These are phyloP conservation scores for Sclerodermus sp. DNA, from an alignment of 2,888 invertebrate genomes.

Conservation along the genomic window DNA sequence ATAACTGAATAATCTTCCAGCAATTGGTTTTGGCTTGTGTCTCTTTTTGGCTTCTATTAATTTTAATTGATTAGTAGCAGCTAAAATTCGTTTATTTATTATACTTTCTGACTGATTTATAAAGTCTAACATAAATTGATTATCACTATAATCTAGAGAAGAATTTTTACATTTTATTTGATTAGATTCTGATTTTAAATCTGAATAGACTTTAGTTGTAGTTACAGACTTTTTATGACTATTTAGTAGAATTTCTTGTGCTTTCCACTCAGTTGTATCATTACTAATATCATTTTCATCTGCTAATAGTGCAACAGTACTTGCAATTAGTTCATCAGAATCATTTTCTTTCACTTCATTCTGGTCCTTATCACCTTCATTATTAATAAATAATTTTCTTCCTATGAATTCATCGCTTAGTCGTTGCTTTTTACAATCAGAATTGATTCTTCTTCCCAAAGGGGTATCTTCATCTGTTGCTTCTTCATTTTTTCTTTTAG, in stretches of 20 bases:
- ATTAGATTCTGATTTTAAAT: too few relatives aligned
- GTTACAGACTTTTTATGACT: too few relatives aligned
- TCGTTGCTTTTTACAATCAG: constrained; percentile 36
- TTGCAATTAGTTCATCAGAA: constrained; percentile 49
- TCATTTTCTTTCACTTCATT: neutral
- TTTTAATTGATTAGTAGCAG: constrained; percentile 44
- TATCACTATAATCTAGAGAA: constrained; percentile 10
- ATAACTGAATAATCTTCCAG: constrained; percentile 32
- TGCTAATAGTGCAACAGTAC: constrained; percentile 47
- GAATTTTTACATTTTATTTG: constrained; percentile 31
- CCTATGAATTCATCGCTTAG: constrained; percentile 32
- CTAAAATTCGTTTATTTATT: constrained; percentile 45
- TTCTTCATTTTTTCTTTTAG: constrained; percentile 25
- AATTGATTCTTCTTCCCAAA: constrained; percentile 17
- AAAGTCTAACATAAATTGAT: constrained; percentile 23
- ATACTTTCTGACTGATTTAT: constrained; percentile 17
- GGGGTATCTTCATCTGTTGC: constrained; percentile 32
- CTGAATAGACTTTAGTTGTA: too few relatives aligned
- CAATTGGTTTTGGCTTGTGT: constrained; percentile 30
- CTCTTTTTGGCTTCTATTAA: constrained; percentile 39
- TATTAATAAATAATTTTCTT: constrained; percentile 32
- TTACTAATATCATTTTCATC: constrained; percentile 40
- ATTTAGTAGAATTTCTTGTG: neutral
- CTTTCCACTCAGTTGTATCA: neutral
- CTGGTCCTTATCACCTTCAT: constrained; percentile 17